Conservation (phyloP, 2,113 vertebrate species). For the Hyla sarda region DNA sequence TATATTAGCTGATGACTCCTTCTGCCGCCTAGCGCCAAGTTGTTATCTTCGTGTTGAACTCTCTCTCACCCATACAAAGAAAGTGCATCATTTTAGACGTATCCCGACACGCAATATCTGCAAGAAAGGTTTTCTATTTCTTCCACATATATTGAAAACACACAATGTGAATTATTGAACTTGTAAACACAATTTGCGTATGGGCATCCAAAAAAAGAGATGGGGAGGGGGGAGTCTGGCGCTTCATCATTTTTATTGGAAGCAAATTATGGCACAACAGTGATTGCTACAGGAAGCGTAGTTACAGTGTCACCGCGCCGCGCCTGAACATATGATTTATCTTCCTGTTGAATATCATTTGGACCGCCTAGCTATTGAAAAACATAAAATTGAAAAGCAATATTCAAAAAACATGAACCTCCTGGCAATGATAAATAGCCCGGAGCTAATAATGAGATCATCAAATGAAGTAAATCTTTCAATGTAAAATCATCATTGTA, state of each 20-base stretch:
- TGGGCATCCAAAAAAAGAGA: conserved; percentile 51
- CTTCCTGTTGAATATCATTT: conserved; percentile 54
- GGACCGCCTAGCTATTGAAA: conserved; percentile 58
- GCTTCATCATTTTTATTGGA: conserved; percentile 58
- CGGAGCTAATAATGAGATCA: conserved; percentile 52
- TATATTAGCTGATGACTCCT: not conserved
- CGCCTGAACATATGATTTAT: conserved; percentile 53
- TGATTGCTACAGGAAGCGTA: conserved; percentile 56
- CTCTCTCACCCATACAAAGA: conserved; percentile 46
- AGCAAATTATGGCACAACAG: conserved; percentile 56
- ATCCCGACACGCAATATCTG: conserved; percentile 44
- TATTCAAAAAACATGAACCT: conserved; percentile 56
- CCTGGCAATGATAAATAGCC: conserved; percentile 51
- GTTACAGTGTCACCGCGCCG: conserved; percentile 52
- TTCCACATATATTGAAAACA: conserved; percentile 51
- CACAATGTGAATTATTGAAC: conserved; percentile 50
- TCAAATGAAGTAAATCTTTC: conserved; percentile 59
- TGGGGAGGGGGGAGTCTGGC: conserved; percentile 25
- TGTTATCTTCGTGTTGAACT: conserved; percentile 44
- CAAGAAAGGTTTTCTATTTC: conserved; percentile 53
- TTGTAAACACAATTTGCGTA: conserved; percentile 59
- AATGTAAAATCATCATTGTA: conserved; percentile 59
- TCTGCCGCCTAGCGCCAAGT: not conserved
- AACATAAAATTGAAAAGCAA: conserved; percentile 58
- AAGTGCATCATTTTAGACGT: conserved; percentile 42